phyloP scores from a whole-genome alignment of 2,113 vertebrate genomes.

The Onychostoma macrolepis region DNA sequence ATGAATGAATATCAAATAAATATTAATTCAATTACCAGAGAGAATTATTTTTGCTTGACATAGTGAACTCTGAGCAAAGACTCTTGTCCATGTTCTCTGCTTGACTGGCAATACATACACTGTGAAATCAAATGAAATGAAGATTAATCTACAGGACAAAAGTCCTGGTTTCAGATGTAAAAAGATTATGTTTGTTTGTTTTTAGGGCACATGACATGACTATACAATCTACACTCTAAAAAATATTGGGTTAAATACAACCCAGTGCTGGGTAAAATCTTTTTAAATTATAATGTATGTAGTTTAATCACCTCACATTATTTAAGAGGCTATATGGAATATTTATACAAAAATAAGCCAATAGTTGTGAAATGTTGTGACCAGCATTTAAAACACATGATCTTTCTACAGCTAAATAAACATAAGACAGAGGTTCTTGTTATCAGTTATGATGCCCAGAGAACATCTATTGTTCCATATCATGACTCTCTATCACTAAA shows the following conservation, averaged over 20 bases:
- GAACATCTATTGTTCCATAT: too few species aligned
- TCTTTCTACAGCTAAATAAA: too few species aligned
- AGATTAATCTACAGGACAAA: not conserved
- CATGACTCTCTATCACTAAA: too few species aligned
- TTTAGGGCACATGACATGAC: not conserved
- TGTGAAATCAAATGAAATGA: not conserved
- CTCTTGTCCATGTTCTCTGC: not conserved
- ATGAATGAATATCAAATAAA: not conserved
- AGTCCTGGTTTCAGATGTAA: not conserved
- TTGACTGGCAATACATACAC: slow-evolving; percentile 18
- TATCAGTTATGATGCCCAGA: too few species aligned
- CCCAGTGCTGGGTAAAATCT: too few species aligned
- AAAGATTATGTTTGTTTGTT: not conserved
- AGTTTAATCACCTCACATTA: not conserved
- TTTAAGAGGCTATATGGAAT: not conserved
- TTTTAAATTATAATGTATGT: too few species aligned
- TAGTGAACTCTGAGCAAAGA: slow-evolving; percentile 30
- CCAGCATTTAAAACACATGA: too few species aligned
- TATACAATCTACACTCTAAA: too few species aligned
- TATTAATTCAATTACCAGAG: not conserved
- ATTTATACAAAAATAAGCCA: not conserved
- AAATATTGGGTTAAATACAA: too few species aligned
- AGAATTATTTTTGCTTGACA: not conserved
- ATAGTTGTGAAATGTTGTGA: too few species aligned
- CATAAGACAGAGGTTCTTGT: too few species aligned